phyloP scores from a whole-genome alignment of 2,113 vertebrate genomes.

The Lutjanus erythropterus region DNA sequence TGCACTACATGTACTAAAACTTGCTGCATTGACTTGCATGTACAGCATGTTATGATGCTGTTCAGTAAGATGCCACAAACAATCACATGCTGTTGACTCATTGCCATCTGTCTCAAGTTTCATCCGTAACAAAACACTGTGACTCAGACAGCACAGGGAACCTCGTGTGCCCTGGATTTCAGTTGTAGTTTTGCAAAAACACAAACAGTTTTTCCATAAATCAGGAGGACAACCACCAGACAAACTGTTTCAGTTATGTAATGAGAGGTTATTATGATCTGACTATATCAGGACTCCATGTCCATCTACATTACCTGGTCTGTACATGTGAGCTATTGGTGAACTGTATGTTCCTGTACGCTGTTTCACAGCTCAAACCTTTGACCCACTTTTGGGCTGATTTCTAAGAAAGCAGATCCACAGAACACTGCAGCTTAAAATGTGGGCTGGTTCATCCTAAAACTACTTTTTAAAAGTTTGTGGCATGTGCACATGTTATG shows the following conservation, averaged over 20 bases:
- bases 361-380: conserved; percentile 39
- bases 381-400: conserved; percentile 55
- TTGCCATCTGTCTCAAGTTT: background rate
- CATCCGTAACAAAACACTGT: background rate
- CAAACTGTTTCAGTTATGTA: background rate
- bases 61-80: background rate
- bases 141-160: background rate
- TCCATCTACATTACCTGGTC: background rate
- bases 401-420: conserved; percentile 52
- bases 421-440: conserved; percentile 2
- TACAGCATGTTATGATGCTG: background rate
- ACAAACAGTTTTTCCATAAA: background rate
- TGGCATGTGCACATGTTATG: conserved; percentile 50
- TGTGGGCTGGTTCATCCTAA: conserved; percentile 22
- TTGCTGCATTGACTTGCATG: background rate
- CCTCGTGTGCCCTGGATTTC: background rate
- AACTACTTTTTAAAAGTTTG: background rate
- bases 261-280: background rate
- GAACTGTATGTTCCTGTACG: background rate
- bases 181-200: background rate
- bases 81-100: background rate
- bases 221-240: background rate
- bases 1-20: background rate
- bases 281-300: background rate
- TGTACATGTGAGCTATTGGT: background rate